Conservation (phyloP, 2,888 invertebrate genomes). For the Salpingus planirostris region DNA sequence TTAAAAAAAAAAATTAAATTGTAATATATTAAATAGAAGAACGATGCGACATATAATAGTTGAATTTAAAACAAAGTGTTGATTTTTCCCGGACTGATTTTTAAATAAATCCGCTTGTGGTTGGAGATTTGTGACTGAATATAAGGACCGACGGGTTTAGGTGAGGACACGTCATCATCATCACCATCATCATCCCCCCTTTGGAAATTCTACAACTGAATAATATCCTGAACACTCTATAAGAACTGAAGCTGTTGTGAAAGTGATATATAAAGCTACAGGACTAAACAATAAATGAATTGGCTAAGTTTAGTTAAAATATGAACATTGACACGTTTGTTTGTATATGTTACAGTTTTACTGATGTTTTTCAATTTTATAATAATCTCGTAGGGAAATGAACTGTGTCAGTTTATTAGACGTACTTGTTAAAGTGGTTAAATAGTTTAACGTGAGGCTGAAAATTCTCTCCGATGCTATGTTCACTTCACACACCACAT, state of each 20-base stretch:
- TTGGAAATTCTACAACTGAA: conserved; percentile 7
- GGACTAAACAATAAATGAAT: conserved; percentile 36
- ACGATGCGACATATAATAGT: conserved; percentile 27
- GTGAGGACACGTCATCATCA: conserved; percentile 10
- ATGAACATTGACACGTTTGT: conserved; percentile 30
- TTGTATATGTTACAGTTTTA: conserved; percentile 34
- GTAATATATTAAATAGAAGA: conserved; percentile 26
- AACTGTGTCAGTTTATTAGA: conserved; percentile 27
- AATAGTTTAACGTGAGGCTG: conserved; percentile 34
- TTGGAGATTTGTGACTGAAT: conserved; percentile 22
- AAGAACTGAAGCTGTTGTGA: conserved; percentile 17
- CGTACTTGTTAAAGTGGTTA: conserved; percentile 33
- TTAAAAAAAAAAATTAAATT: conserved; percentile 34
- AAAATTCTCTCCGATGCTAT: conserved; percentile 22
- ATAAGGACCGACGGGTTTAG: conserved; percentile 10
- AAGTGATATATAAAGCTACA: conserved; percentile 23
- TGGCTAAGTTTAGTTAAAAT: conserved; percentile 29
- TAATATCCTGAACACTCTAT: conserved; percentile 10
- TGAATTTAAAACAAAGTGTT: conserved; percentile 32
- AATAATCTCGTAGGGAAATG: conserved; percentile 28
- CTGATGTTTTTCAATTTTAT: conserved; percentile 33
- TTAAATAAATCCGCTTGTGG: conserved; percentile 14
- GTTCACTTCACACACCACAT: conserved; percentile 11
- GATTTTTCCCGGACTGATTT: conserved; percentile 33
- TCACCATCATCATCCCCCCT: conserved; percentile 3